These are phyloP conservation scores for Cheilosia soror DNA, from an alignment of 2,888 invertebrate species.

Conservation along the genomic window DNA sequence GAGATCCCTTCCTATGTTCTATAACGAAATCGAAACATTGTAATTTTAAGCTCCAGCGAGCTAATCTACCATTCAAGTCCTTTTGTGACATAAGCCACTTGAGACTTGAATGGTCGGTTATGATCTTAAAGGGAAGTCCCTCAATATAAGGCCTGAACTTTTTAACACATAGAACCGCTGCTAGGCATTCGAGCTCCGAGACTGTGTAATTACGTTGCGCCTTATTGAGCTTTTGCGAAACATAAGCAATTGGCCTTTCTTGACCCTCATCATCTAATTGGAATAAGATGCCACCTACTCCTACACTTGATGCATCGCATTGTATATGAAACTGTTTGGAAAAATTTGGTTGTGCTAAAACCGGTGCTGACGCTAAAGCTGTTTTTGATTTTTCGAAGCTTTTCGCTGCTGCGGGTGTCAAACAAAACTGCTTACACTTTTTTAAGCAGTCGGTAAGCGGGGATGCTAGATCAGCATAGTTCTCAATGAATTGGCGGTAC, in stretches of 20 bases:
- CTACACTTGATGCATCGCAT: too few relatives aligned
- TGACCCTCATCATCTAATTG: not conserved
- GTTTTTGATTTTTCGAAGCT: not conserved
- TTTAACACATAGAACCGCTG: not conserved
- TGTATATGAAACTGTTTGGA: not conserved
- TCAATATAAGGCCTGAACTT: too few relatives aligned
- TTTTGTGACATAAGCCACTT: slow-evolving; percentile 51
- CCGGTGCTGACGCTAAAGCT: not conserved
- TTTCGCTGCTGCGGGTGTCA: not conserved
- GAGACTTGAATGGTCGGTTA: slow-evolving; percentile 21
- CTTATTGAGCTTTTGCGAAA: not conserved
- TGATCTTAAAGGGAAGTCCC: not conserved
- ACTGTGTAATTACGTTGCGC: not conserved
- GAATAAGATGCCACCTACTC: not conserved
- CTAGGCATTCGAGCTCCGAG: too few relatives aligned
- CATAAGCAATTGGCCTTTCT: not conserved
- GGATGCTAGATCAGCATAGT: not conserved
- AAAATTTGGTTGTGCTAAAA: slow-evolving; percentile 1
- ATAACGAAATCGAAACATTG: not conserved
- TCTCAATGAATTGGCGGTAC: not conserved
- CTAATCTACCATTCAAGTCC: slow-evolving; percentile 19
- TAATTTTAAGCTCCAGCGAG: not conserved
- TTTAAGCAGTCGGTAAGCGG: not conserved
- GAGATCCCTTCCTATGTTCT: not conserved
- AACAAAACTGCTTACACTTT: not conserved